Evolutionary conservation across 2,888 invertebrate genomes (phyloP).

Genomic region (Alloscopus bannaensis): DNA sequence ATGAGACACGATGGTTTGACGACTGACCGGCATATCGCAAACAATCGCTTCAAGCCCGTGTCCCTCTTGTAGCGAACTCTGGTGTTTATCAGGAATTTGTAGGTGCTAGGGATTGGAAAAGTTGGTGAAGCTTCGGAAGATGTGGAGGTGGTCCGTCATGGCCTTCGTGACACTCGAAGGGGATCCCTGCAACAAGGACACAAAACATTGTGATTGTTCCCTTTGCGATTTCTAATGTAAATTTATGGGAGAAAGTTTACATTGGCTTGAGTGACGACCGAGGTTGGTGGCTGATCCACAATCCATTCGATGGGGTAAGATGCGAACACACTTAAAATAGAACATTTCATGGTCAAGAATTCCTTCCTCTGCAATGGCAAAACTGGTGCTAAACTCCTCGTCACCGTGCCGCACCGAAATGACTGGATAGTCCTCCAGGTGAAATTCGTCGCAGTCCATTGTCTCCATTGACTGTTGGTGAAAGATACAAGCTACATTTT

Average conservation of each 20-base stretch:
- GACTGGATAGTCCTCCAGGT: conserved; percentile 30
- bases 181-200: not conserved
- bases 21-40: conserved; percentile 52
- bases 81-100: conserved; percentile 52
- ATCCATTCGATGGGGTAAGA: conserved; percentile 60
- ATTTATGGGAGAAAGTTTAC: not conserved
- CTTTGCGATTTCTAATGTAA: not conserved
- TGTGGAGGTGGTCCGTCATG: conserved; percentile 35
- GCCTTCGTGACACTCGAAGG: conserved; percentile 27
- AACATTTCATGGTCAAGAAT: conserved; percentile 46
- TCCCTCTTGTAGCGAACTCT: conserved; percentile 46
- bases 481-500: conserved; percentile 30
- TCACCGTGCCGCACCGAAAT: conserved; percentile 34
- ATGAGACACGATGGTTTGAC: conserved; percentile 50
- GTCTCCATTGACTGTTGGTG: conserved; percentile 32
- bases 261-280: not conserved
- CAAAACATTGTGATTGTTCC: not conserved
- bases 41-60: conserved; percentile 49
- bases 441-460: conserved; percentile 42
- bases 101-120: conserved; percentile 49
- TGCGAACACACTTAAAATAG: conserved; percentile 54
- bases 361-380: conserved; percentile 21
- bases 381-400: conserved; percentile 33
- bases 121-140: conserved; percentile 46
- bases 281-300: conserved; percentile 5